Evolutionary conservation across 2,113 vertebrate genomes (phyloP).

Genomic region (Thinocorus orbignyianus): DNA sequence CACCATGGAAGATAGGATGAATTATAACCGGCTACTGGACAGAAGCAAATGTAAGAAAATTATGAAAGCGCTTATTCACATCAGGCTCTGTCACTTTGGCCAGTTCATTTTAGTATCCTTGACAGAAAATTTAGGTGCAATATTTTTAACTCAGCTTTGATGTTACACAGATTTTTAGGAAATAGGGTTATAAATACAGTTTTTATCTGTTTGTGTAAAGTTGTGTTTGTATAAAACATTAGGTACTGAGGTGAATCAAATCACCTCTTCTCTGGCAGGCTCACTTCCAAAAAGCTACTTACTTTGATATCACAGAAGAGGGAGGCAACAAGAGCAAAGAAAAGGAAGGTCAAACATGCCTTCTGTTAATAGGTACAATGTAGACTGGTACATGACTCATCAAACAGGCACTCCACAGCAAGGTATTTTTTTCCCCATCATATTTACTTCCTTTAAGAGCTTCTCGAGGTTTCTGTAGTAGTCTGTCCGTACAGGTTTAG

Average conservation of each 20-base stretch:
- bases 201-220: not conserved
- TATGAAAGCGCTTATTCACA: not conserved
- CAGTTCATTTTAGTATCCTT: not conserved
- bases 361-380: constrained; percentile 26
- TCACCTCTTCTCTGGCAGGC: not conserved
- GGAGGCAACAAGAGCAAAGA: not conserved
- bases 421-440: not conserved
- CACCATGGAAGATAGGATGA: not conserved
- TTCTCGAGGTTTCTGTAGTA: not conserved
- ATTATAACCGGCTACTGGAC: not conserved
- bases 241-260: not conserved
- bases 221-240: not conserved
- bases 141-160: not conserved
- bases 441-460: constrained; percentile 35
- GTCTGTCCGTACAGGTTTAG: not conserved
- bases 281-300: constrained; percentile 8
- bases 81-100: not conserved
- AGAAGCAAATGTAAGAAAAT: not conserved
- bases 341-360: not conserved
- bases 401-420: not conserved
- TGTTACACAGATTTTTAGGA: not conserved
- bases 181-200: not conserved
- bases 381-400: constrained; percentile 26
- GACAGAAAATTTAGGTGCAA: not conserved
- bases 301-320: not conserved